phyloP scores from a whole-genome alignment of 2,888 invertebrate genomes.

The Dryococelus australis region DNA sequence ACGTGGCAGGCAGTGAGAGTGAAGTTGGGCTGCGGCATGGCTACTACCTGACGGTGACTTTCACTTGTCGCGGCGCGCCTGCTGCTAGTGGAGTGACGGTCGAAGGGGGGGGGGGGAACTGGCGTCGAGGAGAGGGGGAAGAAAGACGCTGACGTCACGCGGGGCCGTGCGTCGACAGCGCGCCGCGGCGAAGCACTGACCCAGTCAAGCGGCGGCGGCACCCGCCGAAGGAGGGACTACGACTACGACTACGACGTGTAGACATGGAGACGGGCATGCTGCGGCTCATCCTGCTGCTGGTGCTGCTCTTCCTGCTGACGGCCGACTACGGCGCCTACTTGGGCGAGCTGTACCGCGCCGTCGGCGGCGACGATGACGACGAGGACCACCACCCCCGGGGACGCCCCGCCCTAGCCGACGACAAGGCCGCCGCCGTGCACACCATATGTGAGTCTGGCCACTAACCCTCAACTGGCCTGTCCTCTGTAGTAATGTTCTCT shows the following conservation, averaged over 20 bases:
- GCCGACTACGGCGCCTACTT: slow-evolving; percentile 63
- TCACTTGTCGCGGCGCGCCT: neutral
- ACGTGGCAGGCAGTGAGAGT: neutral
- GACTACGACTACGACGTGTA: neutral
- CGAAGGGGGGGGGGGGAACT: neutral
- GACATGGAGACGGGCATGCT: slow-evolving; percentile 54
- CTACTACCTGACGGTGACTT: slow-evolving; percentile 6
- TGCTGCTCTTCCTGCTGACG: slow-evolving; percentile 64
- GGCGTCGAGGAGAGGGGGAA: neutral
- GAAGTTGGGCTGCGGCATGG: neutral
- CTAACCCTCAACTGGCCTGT: neutral
- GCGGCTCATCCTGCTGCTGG: slow-evolving; percentile 63
- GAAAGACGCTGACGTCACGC: slow-evolving; percentile 16
- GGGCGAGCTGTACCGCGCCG: neutral
- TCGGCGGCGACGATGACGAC: neutral
- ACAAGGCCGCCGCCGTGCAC: slow-evolving; percentile 44
- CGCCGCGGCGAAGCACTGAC: neutral
- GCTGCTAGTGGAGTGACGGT: neutral
- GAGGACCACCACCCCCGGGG: slow-evolving; percentile 50
- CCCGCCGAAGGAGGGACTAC: neutral
- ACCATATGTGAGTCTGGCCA: slow-evolving; percentile 32
- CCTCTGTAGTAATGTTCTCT: too few relatives aligned
- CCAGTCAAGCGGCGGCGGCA: slow-evolving; percentile 7
- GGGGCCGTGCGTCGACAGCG: neutral
- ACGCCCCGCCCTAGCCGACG: slow-evolving; percentile 50